Evolutionary conservation across 2,888 invertebrate species (phyloP).

Genomic region (Chelonus formosanus): DNA sequence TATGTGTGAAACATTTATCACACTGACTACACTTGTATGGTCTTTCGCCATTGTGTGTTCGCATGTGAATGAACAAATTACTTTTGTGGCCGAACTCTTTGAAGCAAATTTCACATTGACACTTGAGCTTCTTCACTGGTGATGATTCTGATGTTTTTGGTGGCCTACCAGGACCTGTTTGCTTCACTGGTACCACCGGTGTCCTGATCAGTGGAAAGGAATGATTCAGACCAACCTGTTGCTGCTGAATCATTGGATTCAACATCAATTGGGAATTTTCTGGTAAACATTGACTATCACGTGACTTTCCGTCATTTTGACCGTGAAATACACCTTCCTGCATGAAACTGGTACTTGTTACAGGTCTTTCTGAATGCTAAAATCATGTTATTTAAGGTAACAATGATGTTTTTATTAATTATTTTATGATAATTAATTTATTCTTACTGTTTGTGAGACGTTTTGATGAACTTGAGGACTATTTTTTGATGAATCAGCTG

Average conservation of each 20-base stretch:
- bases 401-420: no score
- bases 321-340: no score
- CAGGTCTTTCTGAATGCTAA: constrained; percentile 32
- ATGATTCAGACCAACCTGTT: background rate
- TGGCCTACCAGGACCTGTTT: constrained; percentile 4
- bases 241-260: constrained; percentile 36
- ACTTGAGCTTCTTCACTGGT: constrained; percentile 55
- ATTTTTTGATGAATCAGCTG: constrained; percentile 54
- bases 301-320: no score
- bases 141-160: constrained; percentile 30
- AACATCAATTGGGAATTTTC: constrained; percentile 35
- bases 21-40: constrained; percentile 63
- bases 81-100: constrained; percentile 63
- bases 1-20: constrained; percentile 63
- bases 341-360: constrained; percentile 27
- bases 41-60: constrained; percentile 62
- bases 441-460: constrained; percentile 8
- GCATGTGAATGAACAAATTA: constrained; percentile 63
- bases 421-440: no score
- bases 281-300: constrained; percentile 1
- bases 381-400: background rate
- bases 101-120: constrained; percentile 62
- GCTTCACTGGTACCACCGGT: background rate
- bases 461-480: constrained; percentile 47
- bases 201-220: background rate